These are phyloP conservation scores for Vollenhovia emeryi DNA, from an alignment of 1,140 invertebrate species.

Conservation along the genomic window DNA sequence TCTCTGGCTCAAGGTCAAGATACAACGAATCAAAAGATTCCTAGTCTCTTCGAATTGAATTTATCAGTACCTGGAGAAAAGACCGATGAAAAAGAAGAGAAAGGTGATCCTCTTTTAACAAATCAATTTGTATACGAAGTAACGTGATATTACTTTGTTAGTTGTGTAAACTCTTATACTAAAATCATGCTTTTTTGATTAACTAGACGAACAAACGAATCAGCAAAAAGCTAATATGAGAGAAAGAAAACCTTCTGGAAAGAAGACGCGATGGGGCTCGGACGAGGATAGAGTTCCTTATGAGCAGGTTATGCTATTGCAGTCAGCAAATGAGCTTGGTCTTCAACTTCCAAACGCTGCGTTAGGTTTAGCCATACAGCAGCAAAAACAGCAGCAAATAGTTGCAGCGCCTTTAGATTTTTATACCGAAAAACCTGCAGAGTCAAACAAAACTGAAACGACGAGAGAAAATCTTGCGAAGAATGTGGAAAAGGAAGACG, in stretches of 20 bases:
- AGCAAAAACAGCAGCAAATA: constrained; percentile 64
- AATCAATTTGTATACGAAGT: background rate
- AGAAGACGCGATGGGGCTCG: constrained; percentile 84
- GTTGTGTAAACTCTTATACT: background rate
- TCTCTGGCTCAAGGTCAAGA: constrained; percentile 86
- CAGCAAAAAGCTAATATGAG: constrained; percentile 75
- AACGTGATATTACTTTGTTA: background rate
- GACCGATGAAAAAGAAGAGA: constrained; percentile 78
- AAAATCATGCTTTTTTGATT: constrained; percentile 16
- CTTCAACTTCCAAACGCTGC: constrained; percentile 80
- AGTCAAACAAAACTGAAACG: constrained; percentile 77
- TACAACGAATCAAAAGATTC: constrained; percentile 79
- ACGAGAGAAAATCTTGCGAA: constrained; percentile 79
- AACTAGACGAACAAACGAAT: constrained; percentile 61
- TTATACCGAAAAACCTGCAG: constrained; percentile 77
- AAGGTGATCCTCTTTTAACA: constrained; percentile 71
- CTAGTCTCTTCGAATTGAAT: constrained; percentile 82
- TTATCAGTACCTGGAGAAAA: constrained; percentile 74
- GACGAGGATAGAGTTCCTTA: constrained; percentile 83
- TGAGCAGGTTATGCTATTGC: constrained; percentile 83
- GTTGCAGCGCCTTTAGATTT: constrained; percentile 76
- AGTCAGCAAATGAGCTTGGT: constrained; percentile 81
- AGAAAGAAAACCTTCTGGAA: constrained; percentile 79
- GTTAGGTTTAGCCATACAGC: constrained; percentile 77
- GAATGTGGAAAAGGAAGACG: constrained; percentile 84